These are phyloP conservation scores for Enteromius anoplus DNA, from an alignment of 2,797 vertebrate species.

Conservation along the genomic window DNA sequence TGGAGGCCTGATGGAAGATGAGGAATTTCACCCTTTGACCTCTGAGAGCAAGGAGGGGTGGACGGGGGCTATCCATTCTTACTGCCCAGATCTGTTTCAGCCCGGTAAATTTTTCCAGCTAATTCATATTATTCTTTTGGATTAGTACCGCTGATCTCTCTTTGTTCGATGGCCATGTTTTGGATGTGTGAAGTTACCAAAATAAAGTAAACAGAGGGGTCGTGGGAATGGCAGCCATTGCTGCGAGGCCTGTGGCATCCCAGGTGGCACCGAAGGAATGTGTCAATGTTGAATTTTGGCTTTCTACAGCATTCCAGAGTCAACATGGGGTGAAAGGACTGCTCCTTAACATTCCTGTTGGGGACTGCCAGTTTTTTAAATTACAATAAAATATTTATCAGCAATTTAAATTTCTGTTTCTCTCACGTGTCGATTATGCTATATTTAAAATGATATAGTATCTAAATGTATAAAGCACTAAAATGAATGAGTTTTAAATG, in stretches of 20 bases:
- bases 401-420: background rate
- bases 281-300: conserved; percentile 39
- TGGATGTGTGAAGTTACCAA: conserved; percentile 37
- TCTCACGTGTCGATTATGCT: background rate
- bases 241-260: conserved; percentile 15
- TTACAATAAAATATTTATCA: background rate
- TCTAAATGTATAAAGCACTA: too few relatives aligned
- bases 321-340: conserved; percentile 19
- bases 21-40: conserved; percentile 66
- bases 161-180: conserved; percentile 39
- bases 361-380: background rate
- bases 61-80: conserved; percentile 62
- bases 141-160: conserved; percentile 56
- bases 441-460: background rate
- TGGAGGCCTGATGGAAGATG: conserved; percentile 61
- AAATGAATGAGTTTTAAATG: background rate
- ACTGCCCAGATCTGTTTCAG: conserved; percentile 57
- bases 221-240: conserved; percentile 52
- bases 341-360: background rate
- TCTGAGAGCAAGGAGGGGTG: conserved; percentile 61
- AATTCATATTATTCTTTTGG: conserved; percentile 61
- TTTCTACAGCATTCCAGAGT: conserved; percentile 41
- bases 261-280: conserved; percentile 30
- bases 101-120: conserved; percentile 60
- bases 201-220: conserved; percentile 33